Evolutionary conservation across 2,888 invertebrate genomes (phyloP), one percentile per base, ranked within the genome.

Genomic region (Caenorhabditis panamensis): DNA sequence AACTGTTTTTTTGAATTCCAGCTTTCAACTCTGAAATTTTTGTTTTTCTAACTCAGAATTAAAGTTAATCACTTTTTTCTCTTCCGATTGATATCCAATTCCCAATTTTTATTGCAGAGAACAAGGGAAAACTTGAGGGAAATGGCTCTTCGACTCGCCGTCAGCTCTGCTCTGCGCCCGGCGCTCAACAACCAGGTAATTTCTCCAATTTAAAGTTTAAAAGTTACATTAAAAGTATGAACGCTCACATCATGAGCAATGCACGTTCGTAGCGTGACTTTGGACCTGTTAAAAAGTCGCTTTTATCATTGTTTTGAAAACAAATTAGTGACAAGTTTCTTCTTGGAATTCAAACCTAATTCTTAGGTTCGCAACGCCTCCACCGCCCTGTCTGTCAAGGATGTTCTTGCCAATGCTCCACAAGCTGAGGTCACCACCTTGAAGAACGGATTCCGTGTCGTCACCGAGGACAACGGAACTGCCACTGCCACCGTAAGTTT

Each of bases 401-500:
- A 87, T 28, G 85, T 87, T 36, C 81, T 87, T 22, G 80, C 79
- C 44, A 77, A 69, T 26, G 82, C 80, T 18, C 84, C 87, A 54
- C 79, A 83, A 20, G 83, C 86, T 13, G 87, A 87, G 36, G 86
- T 84, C 24, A 76, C 87, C 47, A 85, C 84, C 54, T 93, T 97
- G 86, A 86, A 87, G 47, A 96, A 95, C 93, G 96, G 97, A 37
- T 93, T 99, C 90, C 93, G 96, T 91, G 95, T 99, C 67, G 98
- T 97, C 16, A 95, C 96, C 44, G 98, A 98, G 93, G 96, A 98
- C 92, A 96, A 95, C 87, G 97, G 97, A 61, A 94, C 96, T 24
- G 95, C 96, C 54, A 99, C 98, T 31, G 96, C 97, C 72, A 99
- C 99, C 2, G 97, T 98, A 85, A 96, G 96, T 58, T n/a, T n/a